Evolutionary conservation across 2,797 vertebrate genomes (phyloP), one percentile per base, ranked within the genome.

Genomic region (Capromys pilorides): DNA sequence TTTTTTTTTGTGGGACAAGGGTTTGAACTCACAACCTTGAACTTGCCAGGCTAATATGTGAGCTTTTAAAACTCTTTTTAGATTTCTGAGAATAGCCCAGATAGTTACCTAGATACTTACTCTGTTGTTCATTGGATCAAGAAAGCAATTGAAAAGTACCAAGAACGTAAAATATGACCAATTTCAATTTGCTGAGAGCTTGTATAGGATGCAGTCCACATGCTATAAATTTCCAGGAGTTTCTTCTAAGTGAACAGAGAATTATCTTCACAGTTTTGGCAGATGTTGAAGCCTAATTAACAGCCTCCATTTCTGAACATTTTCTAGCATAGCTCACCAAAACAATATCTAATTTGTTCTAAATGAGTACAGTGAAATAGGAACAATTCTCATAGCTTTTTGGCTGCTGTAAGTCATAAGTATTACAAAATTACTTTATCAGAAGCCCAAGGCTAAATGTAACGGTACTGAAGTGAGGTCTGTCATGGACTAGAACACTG

Each of bases 41-140:
- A 45, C 45, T 45, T 45, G 45, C 45, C 45, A 45, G 45, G 45
- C 45, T 45, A 45, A 45, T 45, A 45, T 45, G 45, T 51, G 2
- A 91, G 69, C 3, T 90, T 90, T 67, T 39, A 64, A 90, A 92
- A 82, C 54, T 84, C 4, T 51, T 33, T 21, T 79, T 86, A 88
- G 39, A 84, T 8, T 67, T 64, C 7, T 51, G 6, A 82, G 33
- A 19, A 87, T 1, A 77, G 13, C 11, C 11, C 78, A 69, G 54
- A 49, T 1, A 64, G 13, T 66, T 49, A 8, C 57, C 13, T 86
- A 62, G 24, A 0, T 88, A 6, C 31, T 10, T 49, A 21, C 18
- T 75, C 24, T 49, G 81, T 83, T 90, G 19, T 12, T 94, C 8
- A 54, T 75, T 79, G 18, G 6, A 66, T 89, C 5, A 67, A 86